Conservation (phyloP, 2,797 vertebrate species). For the Acanthurus tractus region DNA sequence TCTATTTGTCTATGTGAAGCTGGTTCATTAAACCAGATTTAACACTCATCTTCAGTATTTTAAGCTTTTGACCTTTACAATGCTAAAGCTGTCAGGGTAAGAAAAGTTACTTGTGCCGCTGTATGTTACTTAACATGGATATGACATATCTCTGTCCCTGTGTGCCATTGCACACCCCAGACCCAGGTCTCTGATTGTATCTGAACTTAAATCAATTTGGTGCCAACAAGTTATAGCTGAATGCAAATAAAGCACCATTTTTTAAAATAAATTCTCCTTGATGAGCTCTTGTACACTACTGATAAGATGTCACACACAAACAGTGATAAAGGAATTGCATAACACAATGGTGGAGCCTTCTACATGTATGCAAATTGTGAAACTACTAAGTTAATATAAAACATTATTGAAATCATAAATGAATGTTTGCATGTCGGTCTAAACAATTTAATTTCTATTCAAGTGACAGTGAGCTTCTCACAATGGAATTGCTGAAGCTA, state of each 20-base stretch:
- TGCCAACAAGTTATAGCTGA: not conserved
- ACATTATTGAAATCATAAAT: not conserved
- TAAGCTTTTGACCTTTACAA: not conserved
- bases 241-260: conserved; percentile 15
- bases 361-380: not conserved
- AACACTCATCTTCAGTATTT: not conserved
- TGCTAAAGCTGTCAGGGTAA: not conserved
- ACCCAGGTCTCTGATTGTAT: not conserved
- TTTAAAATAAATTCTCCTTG: not conserved
- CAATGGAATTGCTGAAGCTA: too few species aligned
- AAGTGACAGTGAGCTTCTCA: too few species aligned
- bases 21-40: not conserved
- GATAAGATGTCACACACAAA: not conserved
- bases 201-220: not conserved
- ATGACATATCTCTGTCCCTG: not conserved
- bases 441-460: too few species aligned
- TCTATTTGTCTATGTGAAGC: not conserved
- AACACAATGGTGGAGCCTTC: not conserved
- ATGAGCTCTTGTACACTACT: not conserved
- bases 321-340: conserved; percentile 1
- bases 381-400: not conserved
- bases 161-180: not conserved
- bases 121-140: not conserved
- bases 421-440: too few species aligned
- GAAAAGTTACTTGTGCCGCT: too few species aligned